Evolutionary conservation across 2,888 invertebrate species (phyloP).

Genomic region (Caenorhabditis sp.): DNA sequence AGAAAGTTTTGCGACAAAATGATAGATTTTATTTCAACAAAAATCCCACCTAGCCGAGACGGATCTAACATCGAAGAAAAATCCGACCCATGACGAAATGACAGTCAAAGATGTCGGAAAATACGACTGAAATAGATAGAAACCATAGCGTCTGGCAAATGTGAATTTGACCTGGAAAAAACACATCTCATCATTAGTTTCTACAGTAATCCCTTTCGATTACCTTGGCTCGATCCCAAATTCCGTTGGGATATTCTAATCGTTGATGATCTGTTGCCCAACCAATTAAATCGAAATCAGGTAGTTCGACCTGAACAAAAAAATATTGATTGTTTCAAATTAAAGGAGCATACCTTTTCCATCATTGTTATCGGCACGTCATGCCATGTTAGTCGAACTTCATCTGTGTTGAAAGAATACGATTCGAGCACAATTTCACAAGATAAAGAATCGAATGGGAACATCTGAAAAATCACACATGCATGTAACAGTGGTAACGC

Average conservation of each 20-base stretch:
- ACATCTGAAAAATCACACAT: constrained; percentile 56
- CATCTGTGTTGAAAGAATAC: constrained; percentile 70
- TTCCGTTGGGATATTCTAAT: constrained; percentile 70
- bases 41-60: constrained; percentile 70
- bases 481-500: too few relatives aligned
- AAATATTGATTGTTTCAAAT: not conserved
- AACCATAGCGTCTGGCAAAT: constrained; percentile 70
- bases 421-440: constrained; percentile 67
- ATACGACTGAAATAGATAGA: constrained; percentile 71
- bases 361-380: constrained; percentile 70
- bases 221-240: constrained; percentile 67
- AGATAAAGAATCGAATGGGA: constrained; percentile 69
- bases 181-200: too few relatives aligned
- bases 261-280: constrained; percentile 69
- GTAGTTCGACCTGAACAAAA: constrained; percentile 65
- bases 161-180: constrained; percentile 68
- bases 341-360: constrained; percentile 56
- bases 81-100: constrained; percentile 71
- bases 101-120: constrained; percentile 69
- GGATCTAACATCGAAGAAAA: constrained; percentile 70
- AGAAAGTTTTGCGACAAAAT: too few relatives aligned
- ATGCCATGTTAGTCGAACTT: constrained; percentile 69
- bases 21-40: not conserved
- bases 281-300: constrained; percentile 69
- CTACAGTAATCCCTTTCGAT: too few relatives aligned